A percentile compares a stretch with the other conserved stretches of the same genome.
Evolutionary conservation across 2,888 invertebrate genomes (phyloP).

Genomic region (Caenorhabditis doughertyi): DNA sequence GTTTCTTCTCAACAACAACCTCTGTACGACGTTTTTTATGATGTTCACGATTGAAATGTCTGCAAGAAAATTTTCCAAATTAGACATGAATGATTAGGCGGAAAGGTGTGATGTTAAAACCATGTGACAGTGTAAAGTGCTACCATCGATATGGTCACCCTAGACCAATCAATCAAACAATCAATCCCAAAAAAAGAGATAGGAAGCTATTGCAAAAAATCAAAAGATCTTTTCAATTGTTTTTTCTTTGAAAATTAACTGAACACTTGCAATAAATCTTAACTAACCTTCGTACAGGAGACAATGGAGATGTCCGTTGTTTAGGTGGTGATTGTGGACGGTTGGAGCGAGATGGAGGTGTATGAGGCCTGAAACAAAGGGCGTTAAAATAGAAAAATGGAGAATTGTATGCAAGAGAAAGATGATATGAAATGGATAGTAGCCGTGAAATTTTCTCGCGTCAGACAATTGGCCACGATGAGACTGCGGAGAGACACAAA

Average conservation of each 20-base stretch:
- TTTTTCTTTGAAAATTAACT: too few relatives aligned
- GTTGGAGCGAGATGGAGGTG: constrained; percentile 9
- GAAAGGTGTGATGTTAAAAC: constrained; percentile 22
- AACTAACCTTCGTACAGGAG: background rate
- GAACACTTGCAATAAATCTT: background rate
- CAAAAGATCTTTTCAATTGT: background rate
- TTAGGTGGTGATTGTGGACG: background rate
- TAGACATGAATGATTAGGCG: background rate
- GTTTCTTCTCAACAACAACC: background rate
- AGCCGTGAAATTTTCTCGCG: constrained; percentile 51
- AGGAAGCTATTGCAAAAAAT: background rate
- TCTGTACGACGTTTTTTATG: constrained; percentile 9
- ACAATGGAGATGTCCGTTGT: background rate
- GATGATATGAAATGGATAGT: constrained; percentile 51
- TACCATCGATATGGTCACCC: constrained; percentile 2
- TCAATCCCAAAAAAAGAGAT: constrained; percentile 25
- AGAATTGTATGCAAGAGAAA: background rate
- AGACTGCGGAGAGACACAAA: constrained; percentile 5
- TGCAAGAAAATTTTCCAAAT: constrained; percentile 31
- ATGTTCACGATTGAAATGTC: constrained; percentile 24
- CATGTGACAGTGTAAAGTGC: constrained; percentile 54
- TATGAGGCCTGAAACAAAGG: constrained; percentile 42
- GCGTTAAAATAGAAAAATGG: constrained; percentile 10
- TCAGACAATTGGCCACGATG: constrained; percentile 3
- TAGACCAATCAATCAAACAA: constrained; percentile 57